Base-by-base conservation (phyloP, 2,797 vertebrate genomes). In the Apodemus agrarius region DNA sequence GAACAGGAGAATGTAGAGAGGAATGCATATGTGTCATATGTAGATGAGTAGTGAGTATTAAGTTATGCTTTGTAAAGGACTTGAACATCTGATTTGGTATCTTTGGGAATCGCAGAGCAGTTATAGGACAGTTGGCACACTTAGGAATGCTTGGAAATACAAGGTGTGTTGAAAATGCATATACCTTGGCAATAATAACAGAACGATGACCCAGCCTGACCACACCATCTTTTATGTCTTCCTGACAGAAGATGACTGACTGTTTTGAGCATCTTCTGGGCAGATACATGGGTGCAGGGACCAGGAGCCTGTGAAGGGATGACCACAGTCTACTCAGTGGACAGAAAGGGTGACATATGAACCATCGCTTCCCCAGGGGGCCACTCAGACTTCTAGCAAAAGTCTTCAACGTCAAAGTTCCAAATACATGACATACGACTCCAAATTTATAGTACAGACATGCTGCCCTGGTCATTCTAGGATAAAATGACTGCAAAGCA, bases 331-430 rank as follows among this genome's bases (percentile, higher is more conserved):
- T 69, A 24, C 72, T 80, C 89, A 94, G 63, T 63, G n/a, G 40
- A 75, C 13, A 61, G 49, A n/a, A 59, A 90, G 87, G 65, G 85
- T 96, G 87, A 87, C 75, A 57, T 31, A 57, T 19, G 34, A 90
- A 17, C 19, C 49, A 40, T 91, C 65, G 69, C 83, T 21, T 76
- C 46, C 91, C 78, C 1, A 49, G 52, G 59, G 3, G 40, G 76
- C 75, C 82, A 75, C 93, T 46, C 59, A 90, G 26, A 91, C 74
- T 83, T 78, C 31, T 78, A 52, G 21, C 61, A 93, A 89, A 95
- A 19, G 43, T 79, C 19, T 29, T 82, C 79, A 86, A 1, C 21
- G 76, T 90, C 85, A 79, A 90, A 88, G 29, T 92, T 88, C 49
- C 59, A 54, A 82, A 24, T 83, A 72, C 72, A 75, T 21, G 29